Base-by-base conservation (phyloP, 2,113 vertebrate species). In the Neopipo cinnamomea region DNA sequence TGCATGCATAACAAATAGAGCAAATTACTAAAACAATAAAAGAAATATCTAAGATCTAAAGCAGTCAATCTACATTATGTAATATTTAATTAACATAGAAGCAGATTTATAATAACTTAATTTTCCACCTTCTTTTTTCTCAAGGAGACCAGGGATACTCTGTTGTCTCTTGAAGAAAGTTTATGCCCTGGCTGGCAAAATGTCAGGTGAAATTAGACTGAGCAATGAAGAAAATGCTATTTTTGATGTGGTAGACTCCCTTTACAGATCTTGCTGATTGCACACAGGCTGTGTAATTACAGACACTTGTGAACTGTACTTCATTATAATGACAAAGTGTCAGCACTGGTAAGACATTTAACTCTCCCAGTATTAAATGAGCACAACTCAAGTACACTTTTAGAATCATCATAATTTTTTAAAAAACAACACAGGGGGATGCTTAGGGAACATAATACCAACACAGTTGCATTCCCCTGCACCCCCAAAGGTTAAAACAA, bases 221-320 rank as follows among this genome's bases (percentile, higher is more conserved):
- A 59, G 37, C 21, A 68, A 73, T 74, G 65, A 56, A 93, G 62
- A 91, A 88, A 95, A 76, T 41, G 21, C 37, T 91, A 91, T 92
- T 75, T 91, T 82, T 91, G 88, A 92, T 86, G 93, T 52, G 59
- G 56, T 87, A 94, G 80, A 74, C 41, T 89, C 56, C 49, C 39
- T 88, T 94, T 73, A 93, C 92, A 95, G 94, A 96, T 94, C 88
- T 89, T 85, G 68, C 88, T 96, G 95, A 97, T 94, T 87, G 94
- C 35, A 85, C 59, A 89, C 82, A 96, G 91, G 77, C 84, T 93
- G 74, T 85, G 85, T 96, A 97, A 97, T 97, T 78, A 96, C 47
- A 91, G 74, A 52, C 66, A 93, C 74, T 91, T 27, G 59, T 42
- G 75, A 94, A 95, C 28, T 92, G 44, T 59, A 92, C n/a, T 81